phyloP scores from a whole-genome alignment of 2,113 vertebrate species.

The Myocastor coypus region DNA sequence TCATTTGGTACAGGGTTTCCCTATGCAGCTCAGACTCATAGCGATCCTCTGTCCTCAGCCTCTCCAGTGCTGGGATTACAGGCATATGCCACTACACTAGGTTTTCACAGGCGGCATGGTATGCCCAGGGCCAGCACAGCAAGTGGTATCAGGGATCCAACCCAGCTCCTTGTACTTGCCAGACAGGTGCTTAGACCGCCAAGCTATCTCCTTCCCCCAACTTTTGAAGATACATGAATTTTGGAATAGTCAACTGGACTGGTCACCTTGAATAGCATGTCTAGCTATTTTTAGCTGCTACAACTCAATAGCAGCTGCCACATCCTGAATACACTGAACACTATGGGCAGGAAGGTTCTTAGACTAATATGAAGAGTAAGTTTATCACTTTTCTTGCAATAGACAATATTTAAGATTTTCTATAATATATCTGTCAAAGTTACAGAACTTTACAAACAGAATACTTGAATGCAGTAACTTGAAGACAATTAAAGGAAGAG shows the following conservation, averaged over 20 bases:
- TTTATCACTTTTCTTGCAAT: background rate
- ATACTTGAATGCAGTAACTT: background rate
- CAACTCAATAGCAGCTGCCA: background rate
- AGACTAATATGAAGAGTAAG: background rate
- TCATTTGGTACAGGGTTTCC: no score
- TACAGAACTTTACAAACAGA: background rate
- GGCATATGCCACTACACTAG: no score
- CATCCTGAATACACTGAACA: background rate
- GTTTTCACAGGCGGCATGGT: no score
- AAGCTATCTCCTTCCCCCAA: background rate
- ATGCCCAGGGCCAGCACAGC: no score
- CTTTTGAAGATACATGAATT: background rate
- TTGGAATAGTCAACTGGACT: background rate
- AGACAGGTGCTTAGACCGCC: no score
- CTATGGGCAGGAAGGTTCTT: background rate
- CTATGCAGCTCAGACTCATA: no score
- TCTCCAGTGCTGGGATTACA: no score
- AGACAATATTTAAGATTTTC: background rate
- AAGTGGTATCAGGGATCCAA: no score
- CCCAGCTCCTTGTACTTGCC: no score
- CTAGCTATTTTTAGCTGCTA: background rate
- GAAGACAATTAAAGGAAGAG: constrained; percentile 11
- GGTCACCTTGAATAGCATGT: background rate
- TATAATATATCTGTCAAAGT: background rate
- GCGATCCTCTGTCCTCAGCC: no score